Base-by-base conservation (phyloP, 2,113 vertebrate species). In the Monopterus albus region DNA sequence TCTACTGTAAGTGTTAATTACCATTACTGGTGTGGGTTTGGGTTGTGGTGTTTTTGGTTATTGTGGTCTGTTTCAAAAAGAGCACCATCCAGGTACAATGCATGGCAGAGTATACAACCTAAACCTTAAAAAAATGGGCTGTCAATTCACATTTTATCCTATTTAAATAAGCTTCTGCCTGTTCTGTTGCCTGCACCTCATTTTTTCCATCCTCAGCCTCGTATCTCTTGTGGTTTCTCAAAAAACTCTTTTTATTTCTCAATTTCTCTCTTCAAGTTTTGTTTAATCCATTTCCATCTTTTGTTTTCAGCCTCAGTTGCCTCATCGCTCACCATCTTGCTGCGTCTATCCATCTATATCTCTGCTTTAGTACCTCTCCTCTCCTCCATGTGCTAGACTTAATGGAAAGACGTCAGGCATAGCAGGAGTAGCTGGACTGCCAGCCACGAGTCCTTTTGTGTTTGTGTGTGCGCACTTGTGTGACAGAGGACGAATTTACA, bases 271-370 rank as follows among this genome's bases (percentile, higher is more conserved):
- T 36, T 60, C 39, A 52, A 39, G 36, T 75, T 75, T 40, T 23
- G 9, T 65, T 75, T 76, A 36, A 40, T 71, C 18, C 33, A 25
- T 38, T 65, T 65, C 15, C 42, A 33, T 72, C 33, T 60, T 62
- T 56, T 51, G 57, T 66, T 68, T 74, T 75, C 61, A 47, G 51
- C 35, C 29, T 76, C 55, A 53, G 67, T 52, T 62, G 74, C 56
- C 57, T 46, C 18, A 13, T 50, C 18, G 17, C 28, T 66, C 25
- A 14, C 56, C 23, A 25, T 46, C 49, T 39, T 17, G 18, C 52
- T n/a, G 14, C 46, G 15, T n/a, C 35, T 26, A 7, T 46, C 29
- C 25, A 20, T 57, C 53, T 39, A 7, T 11, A 2, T 43, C 53
- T 50, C 40, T 35, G 38, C 38, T 55, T 23, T 21, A 17, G 7